Percentiles rank a stretch among this genome's conserved stretches.
Evolutionary conservation across 2,113 vertebrate genomes (phyloP).

Genomic region (Poicephalus gulielmi): DNA sequence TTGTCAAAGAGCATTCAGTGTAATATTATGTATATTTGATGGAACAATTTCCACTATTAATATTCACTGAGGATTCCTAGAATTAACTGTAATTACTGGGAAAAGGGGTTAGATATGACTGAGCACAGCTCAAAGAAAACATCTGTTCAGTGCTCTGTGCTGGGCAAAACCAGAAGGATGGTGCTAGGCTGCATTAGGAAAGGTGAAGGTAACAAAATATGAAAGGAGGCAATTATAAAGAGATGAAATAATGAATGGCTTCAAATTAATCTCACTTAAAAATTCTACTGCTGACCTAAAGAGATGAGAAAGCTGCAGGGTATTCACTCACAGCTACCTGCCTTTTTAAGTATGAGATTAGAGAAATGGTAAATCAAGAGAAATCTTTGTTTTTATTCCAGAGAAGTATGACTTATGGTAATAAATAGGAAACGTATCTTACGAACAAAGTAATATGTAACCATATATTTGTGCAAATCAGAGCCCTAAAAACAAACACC

Average conservation of each 20-base stretch:
- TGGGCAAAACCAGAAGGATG: neutral
- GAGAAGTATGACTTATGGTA: neutral
- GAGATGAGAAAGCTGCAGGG: neutral
- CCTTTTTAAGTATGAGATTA: neutral
- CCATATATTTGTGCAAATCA: neutral
- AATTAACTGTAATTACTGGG: conserved; percentile 60
- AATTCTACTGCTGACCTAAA: neutral
- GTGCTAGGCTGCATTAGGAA: neutral
- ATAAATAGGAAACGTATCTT: neutral
- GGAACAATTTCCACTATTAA: conserved; percentile 44
- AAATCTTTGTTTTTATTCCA: neutral
- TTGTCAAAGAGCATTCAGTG: neutral
- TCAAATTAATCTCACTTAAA: neutral
- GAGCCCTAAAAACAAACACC: neutral
- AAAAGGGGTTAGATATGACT: conserved; percentile 16
- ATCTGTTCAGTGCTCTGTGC: conserved; percentile 23
- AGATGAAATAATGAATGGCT: conserved; percentile 10
- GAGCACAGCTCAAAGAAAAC: conserved; percentile 46
- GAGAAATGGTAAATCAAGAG: neutral
- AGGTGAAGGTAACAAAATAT: neutral
- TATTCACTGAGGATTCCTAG: conserved; percentile 50
- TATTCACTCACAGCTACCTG: neutral
- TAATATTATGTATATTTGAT: conserved; percentile 30
- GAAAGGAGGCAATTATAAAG: neutral
- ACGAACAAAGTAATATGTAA: neutral